Percentiles rank a stretch among this genome's conserved stretches.
Conservation (phyloP, 2,888 invertebrate species). For the Ophraella communa region DNA sequence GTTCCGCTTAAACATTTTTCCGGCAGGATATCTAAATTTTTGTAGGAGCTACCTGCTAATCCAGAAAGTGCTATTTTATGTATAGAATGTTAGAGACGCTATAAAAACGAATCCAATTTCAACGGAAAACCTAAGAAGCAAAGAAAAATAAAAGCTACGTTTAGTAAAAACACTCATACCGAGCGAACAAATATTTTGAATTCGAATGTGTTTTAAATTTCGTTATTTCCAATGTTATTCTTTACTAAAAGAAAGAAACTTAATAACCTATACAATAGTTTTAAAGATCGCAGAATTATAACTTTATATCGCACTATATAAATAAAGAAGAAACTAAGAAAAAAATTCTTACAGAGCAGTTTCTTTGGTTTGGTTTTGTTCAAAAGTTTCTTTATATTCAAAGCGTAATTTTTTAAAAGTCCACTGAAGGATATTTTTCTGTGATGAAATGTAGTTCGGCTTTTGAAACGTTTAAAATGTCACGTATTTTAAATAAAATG, state of each 20-base stretch:
- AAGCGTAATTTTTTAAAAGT: neutral
- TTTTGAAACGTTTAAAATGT: conserved; percentile 1
- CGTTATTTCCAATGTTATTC: conserved; percentile 36
- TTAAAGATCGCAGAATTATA: no score
- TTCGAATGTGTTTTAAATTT: conserved; percentile 32
- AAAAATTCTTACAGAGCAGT: no score
- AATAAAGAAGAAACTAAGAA: no score
- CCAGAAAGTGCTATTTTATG: conserved; percentile 23
- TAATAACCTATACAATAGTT: conserved; percentile 25
- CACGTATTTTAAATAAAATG: conserved; percentile 12
- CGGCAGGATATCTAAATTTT: conserved; percentile 10
- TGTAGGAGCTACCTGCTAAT: conserved; percentile 11
- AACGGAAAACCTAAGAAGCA: neutral
- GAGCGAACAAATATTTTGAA: conserved; percentile 32
- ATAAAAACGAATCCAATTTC: conserved; percentile 15
- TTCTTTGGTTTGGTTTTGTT: no score
- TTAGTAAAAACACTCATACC: conserved; percentile 26
- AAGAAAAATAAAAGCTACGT: conserved; percentile 22
- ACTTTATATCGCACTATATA: no score
- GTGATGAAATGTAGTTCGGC: neutral
- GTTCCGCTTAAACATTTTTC: neutral
- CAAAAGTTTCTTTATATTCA: no score
- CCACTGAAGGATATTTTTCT: neutral
- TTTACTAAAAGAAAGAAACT: conserved; percentile 4
- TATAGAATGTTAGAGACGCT: conserved; percentile 9